Evolutionary conservation across 2,113 vertebrate species (phyloP).

Genomic region (Oenanthe oenanthe): DNA sequence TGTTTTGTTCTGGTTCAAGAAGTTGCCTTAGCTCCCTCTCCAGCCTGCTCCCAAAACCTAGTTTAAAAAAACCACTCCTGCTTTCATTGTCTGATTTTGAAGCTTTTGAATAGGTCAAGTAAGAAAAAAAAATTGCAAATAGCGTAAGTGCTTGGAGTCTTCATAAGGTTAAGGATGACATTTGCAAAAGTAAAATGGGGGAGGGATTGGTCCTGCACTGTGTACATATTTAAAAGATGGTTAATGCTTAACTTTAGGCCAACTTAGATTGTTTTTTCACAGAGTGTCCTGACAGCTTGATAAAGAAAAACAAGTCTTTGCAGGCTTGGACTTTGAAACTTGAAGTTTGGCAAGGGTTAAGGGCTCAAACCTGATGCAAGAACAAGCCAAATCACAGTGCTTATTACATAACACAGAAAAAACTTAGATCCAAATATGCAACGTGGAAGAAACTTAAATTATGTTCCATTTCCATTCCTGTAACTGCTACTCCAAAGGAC

Average conservation of each 20-base stretch:
- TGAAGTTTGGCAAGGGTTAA: neutral
- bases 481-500: neutral
- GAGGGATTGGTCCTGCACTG: neutral
- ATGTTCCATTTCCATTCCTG: neutral
- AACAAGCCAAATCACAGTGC: neutral
- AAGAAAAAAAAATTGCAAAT: neutral
- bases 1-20: neutral
- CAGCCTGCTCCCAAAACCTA: neutral
- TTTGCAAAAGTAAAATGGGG: neutral
- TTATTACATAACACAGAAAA: constrained; percentile 5
- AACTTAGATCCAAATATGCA: neutral
- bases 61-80: neutral
- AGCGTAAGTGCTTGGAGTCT: neutral
- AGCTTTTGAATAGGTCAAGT: neutral
- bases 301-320: neutral
- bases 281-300: neutral
- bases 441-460: constrained; percentile 13
- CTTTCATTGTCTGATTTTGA: neutral
- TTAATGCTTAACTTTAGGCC: constrained; percentile 25
- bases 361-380: neutral
- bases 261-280: neutral
- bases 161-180: neutral
- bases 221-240: neutral
- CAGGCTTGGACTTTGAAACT: constrained; percentile 7
- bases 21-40: neutral